Conservation (phyloP, 1,140 invertebrate species). For the Bombus pyrosoma region DNA sequence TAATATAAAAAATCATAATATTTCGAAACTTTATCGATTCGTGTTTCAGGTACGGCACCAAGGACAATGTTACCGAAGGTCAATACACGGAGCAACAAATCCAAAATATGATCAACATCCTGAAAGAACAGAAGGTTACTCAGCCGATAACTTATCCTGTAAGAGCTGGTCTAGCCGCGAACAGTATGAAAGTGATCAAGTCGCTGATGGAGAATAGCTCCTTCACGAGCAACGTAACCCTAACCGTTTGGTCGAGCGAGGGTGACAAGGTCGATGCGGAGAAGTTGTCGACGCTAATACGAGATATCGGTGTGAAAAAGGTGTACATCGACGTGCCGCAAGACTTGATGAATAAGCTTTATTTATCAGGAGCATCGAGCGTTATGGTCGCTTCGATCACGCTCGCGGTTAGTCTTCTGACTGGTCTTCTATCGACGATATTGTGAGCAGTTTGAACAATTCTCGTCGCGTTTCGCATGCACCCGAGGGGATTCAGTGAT, state of each 20-base stretch:
- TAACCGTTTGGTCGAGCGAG: constrained; percentile 89
- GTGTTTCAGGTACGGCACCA: constrained; percentile 67
- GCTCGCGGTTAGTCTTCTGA: constrained; percentile 17
- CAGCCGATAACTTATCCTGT: constrained; percentile 92
- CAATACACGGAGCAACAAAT: constrained; percentile 88
- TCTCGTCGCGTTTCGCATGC: constrained; percentile 1
- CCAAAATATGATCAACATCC: constrained; percentile 87
- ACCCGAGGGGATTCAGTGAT: too few relatives aligned
- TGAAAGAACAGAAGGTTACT: constrained; percentile 84
- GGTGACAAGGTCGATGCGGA: constrained; percentile 85
- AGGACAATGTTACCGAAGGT: constrained; percentile 79
- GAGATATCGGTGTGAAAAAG: constrained; percentile 84
- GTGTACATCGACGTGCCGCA: constrained; percentile 88
- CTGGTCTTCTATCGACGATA: constrained; percentile 42
- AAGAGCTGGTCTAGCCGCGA: constrained; percentile 87
- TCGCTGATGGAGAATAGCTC: constrained; percentile 82
- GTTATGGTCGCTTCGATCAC: constrained; percentile 10
- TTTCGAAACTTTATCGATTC: not conserved
- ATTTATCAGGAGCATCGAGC: constrained; percentile 62
- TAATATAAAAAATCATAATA: too few relatives aligned
- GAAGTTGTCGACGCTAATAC: constrained; percentile 85
- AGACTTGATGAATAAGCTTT: constrained; percentile 82
- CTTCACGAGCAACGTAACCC: constrained; percentile 77
- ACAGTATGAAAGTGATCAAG: constrained; percentile 84
- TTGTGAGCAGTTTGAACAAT: constrained; percentile 49